Conservation (phyloP, 2,888 invertebrate genomes). For the Plagodis dolabraria region DNA sequence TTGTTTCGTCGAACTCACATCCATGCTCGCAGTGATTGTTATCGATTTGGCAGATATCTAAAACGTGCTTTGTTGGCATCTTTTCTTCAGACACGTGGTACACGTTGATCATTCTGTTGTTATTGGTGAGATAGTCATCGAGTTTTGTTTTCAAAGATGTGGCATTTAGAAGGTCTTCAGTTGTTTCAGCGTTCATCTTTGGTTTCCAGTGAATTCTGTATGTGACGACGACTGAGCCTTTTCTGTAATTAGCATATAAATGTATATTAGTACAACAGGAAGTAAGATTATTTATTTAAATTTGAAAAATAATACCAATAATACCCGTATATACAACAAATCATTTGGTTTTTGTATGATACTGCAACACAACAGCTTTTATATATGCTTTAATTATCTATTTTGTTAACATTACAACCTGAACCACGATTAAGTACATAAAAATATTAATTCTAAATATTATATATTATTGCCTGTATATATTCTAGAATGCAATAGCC, state of each 20-base stretch:
- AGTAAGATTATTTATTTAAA: background rate
- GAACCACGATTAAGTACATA: too few relatives aligned
- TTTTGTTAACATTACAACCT: too few relatives aligned
- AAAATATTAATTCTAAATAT: too few relatives aligned
- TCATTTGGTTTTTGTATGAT: too few relatives aligned
- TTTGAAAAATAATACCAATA: too few relatives aligned
- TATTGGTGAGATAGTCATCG: conserved; percentile 72
- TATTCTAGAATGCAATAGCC: too few relatives aligned
- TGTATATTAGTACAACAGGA: background rate
- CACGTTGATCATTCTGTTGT: conserved; percentile 81
- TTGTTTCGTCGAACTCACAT: conserved; percentile 87
- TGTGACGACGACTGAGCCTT: conserved; percentile 87
- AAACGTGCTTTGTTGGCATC: conserved; percentile 69
- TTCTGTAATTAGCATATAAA: conserved; percentile 67
- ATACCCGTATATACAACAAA: too few relatives aligned
- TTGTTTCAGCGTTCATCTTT: conserved; percentile 69
- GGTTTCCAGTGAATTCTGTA: conserved; percentile 88
- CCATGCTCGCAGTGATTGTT: conserved; percentile 87
- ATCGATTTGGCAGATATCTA: conserved; percentile 87
- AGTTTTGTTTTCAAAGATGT: conserved; percentile 76
- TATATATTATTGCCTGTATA: too few relatives aligned
- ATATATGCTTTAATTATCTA: too few relatives aligned
- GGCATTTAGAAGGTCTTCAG: conserved; percentile 80
- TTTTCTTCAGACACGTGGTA: conserved; percentile 81
- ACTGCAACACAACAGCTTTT: too few relatives aligned